Evolutionary conservation across 2,113 vertebrate genomes (phyloP), one percentile per base, ranked within the genome.

Genomic region (Turnix velox): DNA sequence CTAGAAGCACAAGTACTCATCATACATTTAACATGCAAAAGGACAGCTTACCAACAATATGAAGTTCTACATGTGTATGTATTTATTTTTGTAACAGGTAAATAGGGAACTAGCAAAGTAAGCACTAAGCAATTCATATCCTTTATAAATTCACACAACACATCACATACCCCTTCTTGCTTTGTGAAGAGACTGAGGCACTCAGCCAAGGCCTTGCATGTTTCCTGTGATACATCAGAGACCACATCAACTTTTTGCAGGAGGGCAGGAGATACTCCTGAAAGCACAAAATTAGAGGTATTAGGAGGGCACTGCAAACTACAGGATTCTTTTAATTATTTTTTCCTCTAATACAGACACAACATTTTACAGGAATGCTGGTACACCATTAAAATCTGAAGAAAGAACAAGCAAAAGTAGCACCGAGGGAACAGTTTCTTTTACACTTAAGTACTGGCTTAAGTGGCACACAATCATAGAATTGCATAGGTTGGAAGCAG

Each of bases 151-250:
- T 10, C 62, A 57, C 0, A 0, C 31, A 76, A 28, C 33, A 54
- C 49, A 65, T 45, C 77, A 98, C 99, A 80, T 97, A 99, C 99
- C 98, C 97, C 98, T 96, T 99, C 98, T 90, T 99, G 98, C 92
- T 96, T 98, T 87, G 98, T 98, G 95, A 99, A 98, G 54, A 99
- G 96, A 77, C 96, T 94, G 74, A 99, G 98, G 92, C 99, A 99
- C 73, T 98, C 96, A 35, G 92, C 96, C 78, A 99, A 96, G 58
- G 97, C 97, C 68, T 97, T 97, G 69, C 97, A 98, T 33, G 98
- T 98, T 94, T 99, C 97, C 63, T 97, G 97, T 69, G 99, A 99
- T 63, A 98, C 95, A 91, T 98, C 98, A 62, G 98, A 98, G 80
- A 99, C 97, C n/a, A 98, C 97, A 75, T 98, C 98, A 67, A 98